Percentiles rank a stretch among this genome's conserved stretches.
phyloP scores from a whole-genome alignment of 1,140 invertebrate genomes.

The Heliconius melpomene region DNA sequence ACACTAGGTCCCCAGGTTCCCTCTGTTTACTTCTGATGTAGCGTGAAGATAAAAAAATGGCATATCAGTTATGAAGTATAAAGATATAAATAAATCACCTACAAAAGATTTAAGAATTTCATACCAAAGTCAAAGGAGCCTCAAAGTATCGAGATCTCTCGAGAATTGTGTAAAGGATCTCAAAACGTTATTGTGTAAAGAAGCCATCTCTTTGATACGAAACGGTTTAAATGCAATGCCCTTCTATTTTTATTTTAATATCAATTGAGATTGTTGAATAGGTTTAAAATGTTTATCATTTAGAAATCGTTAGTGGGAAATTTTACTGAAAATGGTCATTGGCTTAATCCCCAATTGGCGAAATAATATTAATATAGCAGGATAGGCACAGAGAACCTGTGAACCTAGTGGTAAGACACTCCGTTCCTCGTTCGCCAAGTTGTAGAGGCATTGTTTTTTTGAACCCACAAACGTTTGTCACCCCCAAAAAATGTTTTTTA shows the following conservation, averaged over 20 bases:
- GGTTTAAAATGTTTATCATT: not conserved
- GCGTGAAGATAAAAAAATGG: not conserved
- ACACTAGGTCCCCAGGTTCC: not conserved
- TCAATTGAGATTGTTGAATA: not conserved
- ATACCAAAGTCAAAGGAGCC: constrained; percentile 6
- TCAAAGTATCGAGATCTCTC: constrained; percentile 7
- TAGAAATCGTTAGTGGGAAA: not conserved
- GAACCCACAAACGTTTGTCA: too few species aligned
- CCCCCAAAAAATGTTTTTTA: constrained; percentile 15
- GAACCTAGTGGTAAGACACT: too few species aligned
- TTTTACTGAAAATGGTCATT: too few species aligned
- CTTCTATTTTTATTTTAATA: not conserved
- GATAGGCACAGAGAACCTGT: too few species aligned
- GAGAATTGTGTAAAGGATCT: constrained; percentile 11
- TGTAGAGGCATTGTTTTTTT: too few species aligned
- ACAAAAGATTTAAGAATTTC: constrained; percentile 13
- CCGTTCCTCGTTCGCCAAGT: too few species aligned
- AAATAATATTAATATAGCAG: too few species aligned
- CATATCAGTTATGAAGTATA: not conserved
- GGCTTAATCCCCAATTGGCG: too few species aligned
- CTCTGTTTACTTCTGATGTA: not conserved
- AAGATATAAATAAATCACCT: not conserved
- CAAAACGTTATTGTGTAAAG: constrained; percentile 13
- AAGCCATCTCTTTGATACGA: constrained; percentile 9
- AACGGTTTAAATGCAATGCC: not conserved